Conservation (phyloP, 2,113 vertebrate species). For the Albula glossodonta region DNA sequence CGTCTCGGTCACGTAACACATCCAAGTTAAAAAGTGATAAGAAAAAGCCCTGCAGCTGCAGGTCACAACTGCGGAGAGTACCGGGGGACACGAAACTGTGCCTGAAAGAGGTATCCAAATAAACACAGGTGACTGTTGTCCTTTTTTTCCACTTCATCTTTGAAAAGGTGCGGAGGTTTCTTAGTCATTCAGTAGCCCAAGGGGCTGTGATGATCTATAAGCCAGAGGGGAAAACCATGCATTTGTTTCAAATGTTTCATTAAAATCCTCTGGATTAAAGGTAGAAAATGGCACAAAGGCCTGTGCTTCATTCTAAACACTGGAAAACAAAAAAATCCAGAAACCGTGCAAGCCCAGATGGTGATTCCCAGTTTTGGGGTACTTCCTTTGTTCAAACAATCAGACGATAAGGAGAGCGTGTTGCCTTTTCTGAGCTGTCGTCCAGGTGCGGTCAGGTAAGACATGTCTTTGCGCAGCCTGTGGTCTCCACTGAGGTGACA, state of each 20-base stretch:
- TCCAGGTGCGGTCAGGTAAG: slow-evolving; percentile 12
- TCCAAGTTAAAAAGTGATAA: background rate
- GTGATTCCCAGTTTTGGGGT: background rate
- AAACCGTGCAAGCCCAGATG: slow-evolving; percentile 28
- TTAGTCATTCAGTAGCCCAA: background rate
- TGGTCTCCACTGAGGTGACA: background rate
- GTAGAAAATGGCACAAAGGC: background rate
- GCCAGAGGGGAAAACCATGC: background rate
- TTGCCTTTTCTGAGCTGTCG: slow-evolving; percentile 26
- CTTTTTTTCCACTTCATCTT: background rate
- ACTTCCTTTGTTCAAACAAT: no score
- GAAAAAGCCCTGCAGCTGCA: background rate
- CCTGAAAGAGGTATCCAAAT: background rate
- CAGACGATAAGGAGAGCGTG: no score
- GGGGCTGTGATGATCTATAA: background rate
- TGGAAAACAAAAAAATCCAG: background rate
- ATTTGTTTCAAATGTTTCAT: background rate
- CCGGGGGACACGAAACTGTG: background rate
- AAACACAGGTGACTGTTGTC: background rate
- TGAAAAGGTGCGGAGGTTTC: background rate
- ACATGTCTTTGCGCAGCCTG: background rate
- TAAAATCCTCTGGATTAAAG: background rate
- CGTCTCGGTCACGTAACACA: background rate
- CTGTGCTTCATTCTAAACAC: slow-evolving; percentile 5
- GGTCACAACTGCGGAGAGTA: background rate